phyloP scores from a whole-genome alignment of 2,797 vertebrate genomes.

The Enteromius treurensis region DNA sequence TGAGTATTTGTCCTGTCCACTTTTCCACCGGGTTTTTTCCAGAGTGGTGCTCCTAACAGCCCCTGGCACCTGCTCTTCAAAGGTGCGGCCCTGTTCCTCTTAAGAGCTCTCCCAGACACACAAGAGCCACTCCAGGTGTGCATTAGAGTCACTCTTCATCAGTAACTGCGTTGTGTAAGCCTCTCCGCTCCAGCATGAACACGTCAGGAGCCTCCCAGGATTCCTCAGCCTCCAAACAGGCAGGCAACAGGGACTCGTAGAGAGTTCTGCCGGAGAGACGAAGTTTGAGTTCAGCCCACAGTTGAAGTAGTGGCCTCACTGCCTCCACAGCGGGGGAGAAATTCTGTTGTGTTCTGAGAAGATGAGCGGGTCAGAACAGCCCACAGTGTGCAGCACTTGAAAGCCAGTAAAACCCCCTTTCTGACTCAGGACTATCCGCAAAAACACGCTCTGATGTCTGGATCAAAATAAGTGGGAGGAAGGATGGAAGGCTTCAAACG shows the following conservation, averaged over 20 bases:
- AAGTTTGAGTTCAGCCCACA: constrained; percentile 11
- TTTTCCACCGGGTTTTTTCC: not conserved
- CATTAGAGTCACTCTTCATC: constrained; percentile 38
- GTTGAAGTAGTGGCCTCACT: constrained; percentile 34
- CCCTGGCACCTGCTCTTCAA: constrained; percentile 28
- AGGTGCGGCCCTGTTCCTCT: constrained; percentile 5
- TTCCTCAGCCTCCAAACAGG: constrained; percentile 23
- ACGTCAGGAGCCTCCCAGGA: constrained; percentile 28
- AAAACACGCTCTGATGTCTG: constrained; percentile 25
- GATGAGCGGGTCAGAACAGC: constrained; percentile 45
- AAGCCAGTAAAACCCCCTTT: constrained; percentile 47
- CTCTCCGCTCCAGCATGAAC: constrained; percentile 14
- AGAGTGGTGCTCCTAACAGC: not conserved
- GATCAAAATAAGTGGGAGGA: constrained; percentile 50
- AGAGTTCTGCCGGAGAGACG: constrained; percentile 4
- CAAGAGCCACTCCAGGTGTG: constrained; percentile 40
- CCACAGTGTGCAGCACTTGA: constrained; percentile 38
- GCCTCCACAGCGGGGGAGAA: constrained; percentile 55
- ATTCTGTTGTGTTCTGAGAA: constrained; percentile 32
- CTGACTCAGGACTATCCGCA: constrained; percentile 43
- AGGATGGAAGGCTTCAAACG: constrained; percentile 42
- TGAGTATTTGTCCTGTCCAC: constrained; percentile 2
- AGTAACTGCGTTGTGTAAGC: constrained; percentile 31
- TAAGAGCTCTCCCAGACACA: constrained; percentile 24
- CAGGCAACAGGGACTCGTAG: not conserved